Percentiles rank a stretch among this genome's conserved stretches.
These are phyloP conservation scores for Chaenocephalus aceratus DNA, from an alignment of 2,113 vertebrate species.

Conservation along the genomic window DNA sequence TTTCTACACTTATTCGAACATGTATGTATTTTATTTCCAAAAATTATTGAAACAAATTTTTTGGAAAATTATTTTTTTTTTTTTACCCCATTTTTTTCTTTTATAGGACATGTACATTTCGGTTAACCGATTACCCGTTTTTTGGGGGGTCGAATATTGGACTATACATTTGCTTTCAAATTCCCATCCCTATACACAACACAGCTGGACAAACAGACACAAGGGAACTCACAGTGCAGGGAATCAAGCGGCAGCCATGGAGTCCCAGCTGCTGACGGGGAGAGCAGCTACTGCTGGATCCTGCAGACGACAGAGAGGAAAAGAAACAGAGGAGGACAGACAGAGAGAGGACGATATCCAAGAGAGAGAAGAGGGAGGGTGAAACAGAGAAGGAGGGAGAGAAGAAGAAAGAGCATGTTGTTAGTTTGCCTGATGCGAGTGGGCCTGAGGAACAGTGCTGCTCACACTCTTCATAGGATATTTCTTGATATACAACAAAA, in stretches of 20 bases:
- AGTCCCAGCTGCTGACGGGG: slow-evolving; percentile 46
- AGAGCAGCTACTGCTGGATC: slow-evolving; percentile 44
- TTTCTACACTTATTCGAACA: no score
- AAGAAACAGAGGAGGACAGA: neutral
- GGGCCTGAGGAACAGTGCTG: neutral
- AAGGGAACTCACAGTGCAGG: slow-evolving; percentile 53
- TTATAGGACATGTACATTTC: no score
- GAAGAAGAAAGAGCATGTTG: slow-evolving; percentile 22
- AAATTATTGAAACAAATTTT: no score
- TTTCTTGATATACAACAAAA: neutral
- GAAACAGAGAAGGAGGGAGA: neutral
- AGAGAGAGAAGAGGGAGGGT: neutral
- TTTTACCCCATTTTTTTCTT: no score
- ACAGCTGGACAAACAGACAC: slow-evolving; percentile 29
- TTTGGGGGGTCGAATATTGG: no score
- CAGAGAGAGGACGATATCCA: slow-evolving; percentile 2
- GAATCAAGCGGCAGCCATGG: slow-evolving; percentile 65
- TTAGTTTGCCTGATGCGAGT: slow-evolving; percentile 37
- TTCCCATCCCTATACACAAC: neutral
- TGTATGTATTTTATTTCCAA: no score
- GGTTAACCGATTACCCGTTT: no score
- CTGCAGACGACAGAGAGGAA: slow-evolving; percentile 39
- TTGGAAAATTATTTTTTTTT: no score
- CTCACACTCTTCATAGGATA: neutral
- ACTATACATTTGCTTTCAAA: no score